Percentiles rank a stretch among this genome's conserved stretches.
Conservation (phyloP, 2,797 vertebrate species). For the Monodelphis domestica region DNA sequence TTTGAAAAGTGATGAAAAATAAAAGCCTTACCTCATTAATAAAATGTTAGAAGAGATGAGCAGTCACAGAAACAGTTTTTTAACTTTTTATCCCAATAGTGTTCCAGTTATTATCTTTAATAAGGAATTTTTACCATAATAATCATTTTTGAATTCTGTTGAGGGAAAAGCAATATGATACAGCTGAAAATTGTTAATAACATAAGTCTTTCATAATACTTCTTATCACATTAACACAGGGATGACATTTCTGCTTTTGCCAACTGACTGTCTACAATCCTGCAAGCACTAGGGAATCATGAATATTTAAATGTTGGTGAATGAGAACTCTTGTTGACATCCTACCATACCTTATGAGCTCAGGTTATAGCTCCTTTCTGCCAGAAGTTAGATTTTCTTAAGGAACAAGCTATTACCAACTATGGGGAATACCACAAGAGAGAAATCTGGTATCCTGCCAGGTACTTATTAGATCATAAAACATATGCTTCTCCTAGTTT, state of each 20-base stretch:
- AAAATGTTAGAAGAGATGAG: conserved; percentile 9
- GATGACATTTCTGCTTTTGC: conserved; percentile 52
- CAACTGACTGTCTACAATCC: conserved; percentile 58
- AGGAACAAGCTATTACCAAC: conserved; percentile 2
- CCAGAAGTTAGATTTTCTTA: conserved; percentile 40
- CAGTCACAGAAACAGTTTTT: conserved; percentile 42
- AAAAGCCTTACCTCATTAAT: not conserved
- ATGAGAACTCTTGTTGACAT: conserved; percentile 62
- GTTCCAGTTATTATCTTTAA: conserved; percentile 58
- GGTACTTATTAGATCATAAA: not conserved
- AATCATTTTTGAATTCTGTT: conserved; percentile 58
- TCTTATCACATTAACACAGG: conserved; percentile 76
- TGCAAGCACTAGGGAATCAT: conserved; percentile 64
- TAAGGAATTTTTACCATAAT: conserved; percentile 66
- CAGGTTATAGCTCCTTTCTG: conserved; percentile 1
- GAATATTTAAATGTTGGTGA: conserved; percentile 76
- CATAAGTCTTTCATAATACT: conserved; percentile 49
- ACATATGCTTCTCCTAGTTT: not conserved
- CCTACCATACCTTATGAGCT: conserved; percentile 59
- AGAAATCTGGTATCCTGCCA: not conserved
- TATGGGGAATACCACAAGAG: not conserved
- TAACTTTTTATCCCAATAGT: conserved; percentile 20
- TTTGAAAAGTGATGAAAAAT: conserved; percentile 34
- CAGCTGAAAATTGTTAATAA: conserved; percentile 71
- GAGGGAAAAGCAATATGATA: conserved; percentile 61